phyloP scores from a whole-genome alignment of 2,113 vertebrate genomes.

The Gobius niger region DNA sequence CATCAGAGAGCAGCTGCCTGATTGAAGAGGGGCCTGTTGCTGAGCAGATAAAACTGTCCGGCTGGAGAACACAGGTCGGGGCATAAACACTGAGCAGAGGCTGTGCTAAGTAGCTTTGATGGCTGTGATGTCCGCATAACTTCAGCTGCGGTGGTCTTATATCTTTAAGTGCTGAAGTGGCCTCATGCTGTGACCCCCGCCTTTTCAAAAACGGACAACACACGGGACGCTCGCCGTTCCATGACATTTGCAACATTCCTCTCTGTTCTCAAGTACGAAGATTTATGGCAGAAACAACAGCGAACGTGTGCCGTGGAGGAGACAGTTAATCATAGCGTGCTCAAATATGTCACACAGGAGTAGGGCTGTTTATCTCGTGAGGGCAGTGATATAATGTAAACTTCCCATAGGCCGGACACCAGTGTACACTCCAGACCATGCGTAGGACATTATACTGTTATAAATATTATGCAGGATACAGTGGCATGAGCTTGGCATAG shows the following conservation, averaged over 20 bases:
- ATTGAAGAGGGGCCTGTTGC: constrained; percentile 60
- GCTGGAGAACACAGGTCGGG: constrained; percentile 14
- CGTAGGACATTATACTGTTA: too few species aligned
- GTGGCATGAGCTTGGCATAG: too few species aligned
- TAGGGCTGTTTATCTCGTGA: not conserved
- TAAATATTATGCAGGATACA: too few species aligned
- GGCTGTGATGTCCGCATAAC: constrained; percentile 25
- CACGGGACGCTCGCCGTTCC: constrained; percentile 29
- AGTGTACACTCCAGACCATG: too few species aligned
- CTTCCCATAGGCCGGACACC: too few species aligned
- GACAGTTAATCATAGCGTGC: not conserved
- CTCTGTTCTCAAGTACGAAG: constrained; percentile 33
- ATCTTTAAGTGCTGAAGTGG: constrained; percentile 22
- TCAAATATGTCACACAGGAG: constrained; percentile 3
- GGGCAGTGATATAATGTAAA: not conserved
- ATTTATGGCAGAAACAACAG: constrained; percentile 36
- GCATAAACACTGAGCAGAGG: constrained; percentile 53
- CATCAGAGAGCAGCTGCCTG: constrained; percentile 65
- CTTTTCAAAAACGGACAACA: constrained; percentile 27
- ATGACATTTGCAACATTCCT: constrained; percentile 55
- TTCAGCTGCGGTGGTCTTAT: constrained; percentile 45
- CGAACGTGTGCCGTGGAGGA: constrained; percentile 2
- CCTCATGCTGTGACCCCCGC: constrained; percentile 14
- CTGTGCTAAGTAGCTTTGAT: constrained; percentile 43
- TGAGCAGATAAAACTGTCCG: constrained; percentile 65